Evolutionary conservation across 2,797 vertebrate genomes (phyloP).

Genomic region (Leptoclinus maculatus): DNA sequence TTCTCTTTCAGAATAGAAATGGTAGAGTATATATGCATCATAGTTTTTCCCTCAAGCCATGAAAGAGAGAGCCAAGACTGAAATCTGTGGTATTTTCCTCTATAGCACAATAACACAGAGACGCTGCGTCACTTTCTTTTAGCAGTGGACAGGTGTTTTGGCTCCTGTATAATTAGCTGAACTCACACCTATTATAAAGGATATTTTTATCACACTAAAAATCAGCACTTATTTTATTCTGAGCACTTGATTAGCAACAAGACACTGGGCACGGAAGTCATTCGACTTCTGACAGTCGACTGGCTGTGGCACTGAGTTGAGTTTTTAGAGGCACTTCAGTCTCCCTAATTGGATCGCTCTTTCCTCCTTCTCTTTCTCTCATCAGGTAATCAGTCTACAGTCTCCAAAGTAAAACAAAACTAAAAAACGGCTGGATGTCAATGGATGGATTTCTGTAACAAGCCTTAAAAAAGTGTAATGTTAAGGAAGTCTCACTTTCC

Average conservation of each 20-base stretch:
- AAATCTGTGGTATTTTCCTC: constrained; percentile 11
- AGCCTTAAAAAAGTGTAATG: constrained; percentile 50
- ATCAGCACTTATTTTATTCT: constrained; percentile 35
- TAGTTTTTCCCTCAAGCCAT: not conserved
- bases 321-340: constrained; percentile 60
- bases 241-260: constrained; percentile 40
- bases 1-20: not conserved
- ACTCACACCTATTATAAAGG: constrained; percentile 38
- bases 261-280: constrained; percentile 32
- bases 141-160: constrained; percentile 29
- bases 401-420: constrained; percentile 39
- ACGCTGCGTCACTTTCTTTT: constrained; percentile 12
- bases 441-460: constrained; percentile 63
- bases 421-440: constrained; percentile 50
- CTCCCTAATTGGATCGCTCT: constrained; percentile 66
- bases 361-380: constrained; percentile 52
- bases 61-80: not conserved
- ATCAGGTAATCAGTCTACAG: constrained; percentile 72
- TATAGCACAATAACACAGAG: not conserved
- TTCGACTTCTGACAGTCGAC: constrained; percentile 39
- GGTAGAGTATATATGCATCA: not conserved
- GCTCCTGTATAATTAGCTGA: constrained; percentile 48
- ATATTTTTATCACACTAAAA: constrained; percentile 35
- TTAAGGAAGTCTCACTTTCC: constrained; percentile 47
- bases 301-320: constrained; percentile 39